phyloP scores from a whole-genome alignment of 1,140 invertebrate species.

The Lepidostoma basale region DNA sequence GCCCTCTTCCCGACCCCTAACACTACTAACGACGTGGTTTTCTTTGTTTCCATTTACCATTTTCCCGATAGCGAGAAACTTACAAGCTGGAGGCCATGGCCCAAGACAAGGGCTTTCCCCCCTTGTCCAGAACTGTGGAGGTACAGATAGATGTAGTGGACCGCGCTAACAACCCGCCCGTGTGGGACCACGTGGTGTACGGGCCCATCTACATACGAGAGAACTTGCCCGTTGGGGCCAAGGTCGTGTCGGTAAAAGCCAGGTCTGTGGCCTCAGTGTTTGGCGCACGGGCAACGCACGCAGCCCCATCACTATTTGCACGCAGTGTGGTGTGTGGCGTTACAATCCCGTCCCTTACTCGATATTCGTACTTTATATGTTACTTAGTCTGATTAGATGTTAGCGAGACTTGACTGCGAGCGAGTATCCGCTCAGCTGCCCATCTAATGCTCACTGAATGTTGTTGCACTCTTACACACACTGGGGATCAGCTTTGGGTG shows the following conservation, averaged over 20 bases:
- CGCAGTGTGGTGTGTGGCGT: constrained; percentile 55
- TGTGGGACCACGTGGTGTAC: constrained; percentile 95
- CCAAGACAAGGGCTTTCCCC: constrained; percentile 93
- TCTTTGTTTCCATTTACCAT: constrained; percentile 68
- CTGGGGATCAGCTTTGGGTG: constrained; percentile 15
- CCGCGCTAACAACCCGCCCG: constrained; percentile 94
- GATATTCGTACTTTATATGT: constrained; percentile 37
- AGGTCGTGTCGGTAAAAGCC: constrained; percentile 96
- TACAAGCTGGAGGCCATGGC: constrained; percentile 97
- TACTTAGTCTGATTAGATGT: constrained; percentile 46
- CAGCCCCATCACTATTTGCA: constrained; percentile 60
- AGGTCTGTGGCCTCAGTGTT: constrained; percentile 79
- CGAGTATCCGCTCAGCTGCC: constrained; percentile 23
- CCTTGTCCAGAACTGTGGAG: constrained; percentile 91
- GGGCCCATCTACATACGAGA: constrained; percentile 96
- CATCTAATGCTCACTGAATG: constrained; percentile 39
- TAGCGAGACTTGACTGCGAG: constrained; percentile 33
- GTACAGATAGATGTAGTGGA: constrained; percentile 97
- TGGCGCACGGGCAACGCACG: constrained; percentile 63
- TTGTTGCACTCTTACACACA: constrained; percentile 43
- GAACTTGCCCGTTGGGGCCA: constrained; percentile 94
- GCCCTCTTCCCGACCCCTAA: constrained; percentile 57
- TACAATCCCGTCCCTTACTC: constrained; percentile 41
- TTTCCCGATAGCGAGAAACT: constrained; percentile 85
- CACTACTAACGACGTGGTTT: constrained; percentile 70